Base-by-base conservation (phyloP, 2,888 invertebrate genomes). In the Athalia rosae region DNA sequence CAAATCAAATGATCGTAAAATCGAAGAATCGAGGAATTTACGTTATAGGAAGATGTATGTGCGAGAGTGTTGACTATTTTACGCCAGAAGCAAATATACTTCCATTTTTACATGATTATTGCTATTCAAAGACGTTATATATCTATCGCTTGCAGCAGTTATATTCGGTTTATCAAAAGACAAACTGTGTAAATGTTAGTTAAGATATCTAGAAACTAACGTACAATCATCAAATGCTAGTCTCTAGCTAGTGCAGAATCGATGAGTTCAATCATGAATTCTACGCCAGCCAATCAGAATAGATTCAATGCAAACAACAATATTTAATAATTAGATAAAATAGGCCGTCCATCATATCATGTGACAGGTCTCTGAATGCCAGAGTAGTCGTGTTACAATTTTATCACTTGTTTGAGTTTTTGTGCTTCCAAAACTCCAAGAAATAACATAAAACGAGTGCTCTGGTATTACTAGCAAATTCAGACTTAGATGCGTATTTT, bases 71-170 rank as follows among this genome's bases (percentile, higher is more conserved):
- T 28, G 28, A 28, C 2, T 28, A 28, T n/a, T 47, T 59, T 28
- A 13, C 13, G 13, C 28, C 62, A 62, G 9, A 9, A 9, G 11
- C 28, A 56, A 43, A 67, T 53, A 67, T 41, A 11, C 50, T 50
- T 28, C 9, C 71, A 45, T 9, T 58, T 45, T 45, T 56, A 28
- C 48, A 50, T 28, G 15, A 15, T 66, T 9, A 28, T 28, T 45
- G 56, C 58, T 15, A 56, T 11, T 43, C 28, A 45, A 71, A 71
- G 28, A 28, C 28, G 28, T 28, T 53, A 61, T 61, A 71, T 77
- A 82, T 81, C 76, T 77, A 81, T 83, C 82, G 84, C 84, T 84
- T 84, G 84, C 82, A 76, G 80, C 79, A 79, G 77, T 80, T 82
- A 82, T 80, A 82, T 83, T 79, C 80, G 79, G 80, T 82, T 83